Evolutionary conservation across 2,888 invertebrate species (phyloP).

Genomic region (Dermolepida albohirtum): DNA sequence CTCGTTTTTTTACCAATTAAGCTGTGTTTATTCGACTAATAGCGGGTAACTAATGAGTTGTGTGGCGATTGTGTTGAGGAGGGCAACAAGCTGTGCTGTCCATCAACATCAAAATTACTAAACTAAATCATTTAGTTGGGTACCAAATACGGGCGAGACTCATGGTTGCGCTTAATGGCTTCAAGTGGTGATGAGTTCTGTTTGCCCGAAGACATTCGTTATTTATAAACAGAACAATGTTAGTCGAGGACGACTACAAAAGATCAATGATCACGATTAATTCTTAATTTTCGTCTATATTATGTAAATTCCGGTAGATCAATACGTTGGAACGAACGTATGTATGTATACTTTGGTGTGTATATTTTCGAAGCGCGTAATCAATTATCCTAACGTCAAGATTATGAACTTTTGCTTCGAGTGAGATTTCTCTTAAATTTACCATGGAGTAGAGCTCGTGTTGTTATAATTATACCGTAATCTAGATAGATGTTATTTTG

Average conservation of each 20-base stretch:
- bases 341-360: neutral
- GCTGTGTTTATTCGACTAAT: constrained; percentile 53
- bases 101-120: constrained; percentile 37
- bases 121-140: constrained; percentile 33
- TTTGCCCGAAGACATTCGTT: constrained; percentile 51
- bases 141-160: constrained; percentile 33
- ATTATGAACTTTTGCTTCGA: constrained; percentile 14
- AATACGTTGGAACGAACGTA: constrained; percentile 7
- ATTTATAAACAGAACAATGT: constrained; percentile 53
- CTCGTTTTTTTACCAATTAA: constrained; percentile 51
- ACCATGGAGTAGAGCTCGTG: constrained; percentile 16
- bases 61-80: constrained; percentile 39
- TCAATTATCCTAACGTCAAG: constrained; percentile 34
- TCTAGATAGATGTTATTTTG: constrained; percentile 28
- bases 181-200: constrained; percentile 56
- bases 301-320: constrained; percentile 34
- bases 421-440: constrained; percentile 17
- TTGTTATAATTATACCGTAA: constrained; percentile 34
- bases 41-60: constrained; percentile 54
- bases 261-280: constrained; percentile 38
- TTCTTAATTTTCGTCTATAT: constrained; percentile 33
- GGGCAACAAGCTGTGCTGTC: constrained; percentile 31
- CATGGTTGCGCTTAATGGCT: constrained; percentile 50
- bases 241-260: constrained; percentile 44
- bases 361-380: constrained; percentile 25